Evolutionary conservation across 1,140 invertebrate genomes (phyloP).

Genomic region (Panulirus ornatus): DNA sequence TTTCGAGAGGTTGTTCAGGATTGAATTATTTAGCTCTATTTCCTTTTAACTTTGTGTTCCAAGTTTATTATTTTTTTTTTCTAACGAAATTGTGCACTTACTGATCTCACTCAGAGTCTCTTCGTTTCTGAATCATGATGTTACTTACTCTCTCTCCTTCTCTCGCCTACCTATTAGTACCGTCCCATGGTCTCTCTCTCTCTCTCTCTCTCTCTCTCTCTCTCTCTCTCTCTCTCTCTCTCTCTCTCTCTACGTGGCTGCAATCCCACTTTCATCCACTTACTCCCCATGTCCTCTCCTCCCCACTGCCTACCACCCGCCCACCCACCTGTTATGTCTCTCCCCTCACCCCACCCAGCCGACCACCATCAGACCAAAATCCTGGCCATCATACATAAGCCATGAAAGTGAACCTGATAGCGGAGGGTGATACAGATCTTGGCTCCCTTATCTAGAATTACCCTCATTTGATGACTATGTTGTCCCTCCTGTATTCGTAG

Average conservation of each 20-base stretch:
- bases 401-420: no score
- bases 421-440: no score
- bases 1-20: neutral
- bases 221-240: neutral
- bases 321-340: no score
- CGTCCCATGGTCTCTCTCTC: neutral
- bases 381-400: no score
- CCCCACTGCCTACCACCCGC: neutral
- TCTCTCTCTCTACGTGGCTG: neutral
- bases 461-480: no score
- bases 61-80: neutral
- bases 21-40: neutral
- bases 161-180: neutral
- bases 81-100: neutral
- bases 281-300: neutral
- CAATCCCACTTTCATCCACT: neutral
- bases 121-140: neutral
- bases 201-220: neutral
- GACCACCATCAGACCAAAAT: no score
- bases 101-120: neutral
- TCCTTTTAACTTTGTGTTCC: neutral
- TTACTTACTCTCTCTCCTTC: conserved; percentile 11
- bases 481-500: no score
- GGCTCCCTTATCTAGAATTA: no score
- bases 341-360: no score